These are phyloP conservation scores for Drosophila diplacantha DNA, from an alignment of 2,888 invertebrate species.

Conservation along the genomic window DNA sequence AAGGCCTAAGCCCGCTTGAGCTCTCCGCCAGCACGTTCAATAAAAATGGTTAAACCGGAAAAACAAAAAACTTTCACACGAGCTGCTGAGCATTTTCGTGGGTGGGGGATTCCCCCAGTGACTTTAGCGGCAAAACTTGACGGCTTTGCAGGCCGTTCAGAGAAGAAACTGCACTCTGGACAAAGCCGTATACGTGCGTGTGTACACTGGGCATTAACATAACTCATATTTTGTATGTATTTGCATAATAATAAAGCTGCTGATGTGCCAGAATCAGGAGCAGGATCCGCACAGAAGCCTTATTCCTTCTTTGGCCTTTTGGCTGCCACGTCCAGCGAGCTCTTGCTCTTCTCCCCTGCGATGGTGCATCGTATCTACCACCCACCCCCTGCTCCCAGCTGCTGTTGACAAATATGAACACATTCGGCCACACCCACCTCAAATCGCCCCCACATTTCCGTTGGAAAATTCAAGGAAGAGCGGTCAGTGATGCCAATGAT, in stretches of 20 bases:
- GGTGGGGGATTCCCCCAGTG: not conserved
- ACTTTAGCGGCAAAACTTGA: conserved; percentile 32
- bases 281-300: conserved; percentile 31
- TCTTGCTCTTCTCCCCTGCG: not conserved
- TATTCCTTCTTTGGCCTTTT: conserved; percentile 49
- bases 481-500: not conserved
- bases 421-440: conserved; percentile 53
- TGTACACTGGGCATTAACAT: conserved; percentile 62
- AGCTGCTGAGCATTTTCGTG: conserved; percentile 25
- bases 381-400: conserved; percentile 17
- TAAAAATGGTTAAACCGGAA: conserved; percentile 26
- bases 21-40: conserved; percentile 24
- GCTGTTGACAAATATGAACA: conserved; percentile 62
- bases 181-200: conserved; percentile 13
- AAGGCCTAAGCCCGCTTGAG: conserved; percentile 25
- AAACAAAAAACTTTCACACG: conserved; percentile 46
- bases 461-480: conserved; percentile 2
- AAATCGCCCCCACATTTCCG: not conserved
- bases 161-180: conserved; percentile 29
- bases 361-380: not conserved
- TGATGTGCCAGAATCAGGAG: conserved; percentile 52
- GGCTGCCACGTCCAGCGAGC: conserved; percentile 45
- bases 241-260: conserved; percentile 67
- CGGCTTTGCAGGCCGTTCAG: conserved; percentile 52
- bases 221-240: conserved; percentile 67